Percentiles rank a stretch among this genome's conserved stretches.
phyloP scores from a whole-genome alignment of 2,113 vertebrate species.

The human region DNA sequence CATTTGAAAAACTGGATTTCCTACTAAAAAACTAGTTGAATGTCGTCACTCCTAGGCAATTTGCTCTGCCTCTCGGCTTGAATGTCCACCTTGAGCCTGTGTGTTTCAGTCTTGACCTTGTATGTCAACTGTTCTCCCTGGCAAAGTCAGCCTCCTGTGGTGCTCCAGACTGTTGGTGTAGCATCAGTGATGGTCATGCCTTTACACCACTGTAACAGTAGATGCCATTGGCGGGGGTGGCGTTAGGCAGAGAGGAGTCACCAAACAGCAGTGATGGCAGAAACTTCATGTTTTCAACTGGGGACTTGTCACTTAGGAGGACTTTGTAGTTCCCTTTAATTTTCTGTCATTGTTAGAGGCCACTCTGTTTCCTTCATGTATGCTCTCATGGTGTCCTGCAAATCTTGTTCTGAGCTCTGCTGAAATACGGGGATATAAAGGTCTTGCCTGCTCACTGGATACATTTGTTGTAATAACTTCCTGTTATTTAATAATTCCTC shows the following conservation, averaged over 20 bases:
- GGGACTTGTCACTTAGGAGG: background rate
- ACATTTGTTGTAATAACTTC: constrained; percentile 41
- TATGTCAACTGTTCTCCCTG: background rate
- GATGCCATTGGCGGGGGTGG: accelerated
- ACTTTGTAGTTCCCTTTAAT: background rate
- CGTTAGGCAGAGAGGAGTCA: background rate
- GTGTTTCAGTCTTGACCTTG: background rate
- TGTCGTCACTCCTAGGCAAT: accelerated
- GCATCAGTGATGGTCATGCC: background rate
- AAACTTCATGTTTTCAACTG: background rate
- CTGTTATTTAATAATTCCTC: constrained; percentile 66
- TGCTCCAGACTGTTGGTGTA: accelerated
- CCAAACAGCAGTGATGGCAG: background rate
- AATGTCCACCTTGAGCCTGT: background rate
- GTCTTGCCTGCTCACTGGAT: background rate
- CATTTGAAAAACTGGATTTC: background rate
- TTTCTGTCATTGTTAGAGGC: background rate
- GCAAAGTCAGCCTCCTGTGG: background rate
- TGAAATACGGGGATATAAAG: constrained; percentile 61
- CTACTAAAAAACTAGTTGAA: background rate
- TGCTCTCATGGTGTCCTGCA: constrained; percentile 50
- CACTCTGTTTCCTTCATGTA: background rate
- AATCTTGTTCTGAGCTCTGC: constrained; percentile 60
- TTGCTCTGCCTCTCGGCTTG: background rate
- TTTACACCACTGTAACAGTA: background rate